Evolutionary conservation across 2,888 invertebrate genomes (phyloP).

Genomic region (Eumacrocentrus americanus): DNA sequence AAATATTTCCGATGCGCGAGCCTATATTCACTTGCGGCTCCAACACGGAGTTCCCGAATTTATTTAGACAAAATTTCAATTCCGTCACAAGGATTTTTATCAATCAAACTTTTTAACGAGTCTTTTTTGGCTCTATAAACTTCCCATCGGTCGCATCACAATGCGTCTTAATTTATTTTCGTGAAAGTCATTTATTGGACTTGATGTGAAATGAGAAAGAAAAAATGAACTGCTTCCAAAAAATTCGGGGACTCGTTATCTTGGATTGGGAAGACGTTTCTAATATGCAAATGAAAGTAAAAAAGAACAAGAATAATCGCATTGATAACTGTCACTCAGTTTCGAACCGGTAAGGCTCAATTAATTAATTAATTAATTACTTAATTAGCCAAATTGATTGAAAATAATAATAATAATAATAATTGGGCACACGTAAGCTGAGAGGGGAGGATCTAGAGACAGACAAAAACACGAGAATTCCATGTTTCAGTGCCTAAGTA

Average conservation of each 20-base stretch:
- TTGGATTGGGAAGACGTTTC: neutral
- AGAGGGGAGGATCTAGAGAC: slow-evolving; percentile 1
- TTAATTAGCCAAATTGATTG: too few species aligned
- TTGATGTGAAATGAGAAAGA: neutral
- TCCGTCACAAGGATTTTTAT: neutral
- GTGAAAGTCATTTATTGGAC: neutral
- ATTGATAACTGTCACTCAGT: too few species aligned
- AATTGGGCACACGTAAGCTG: neutral
- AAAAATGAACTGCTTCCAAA: slow-evolving; percentile 12
- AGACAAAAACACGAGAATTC: slow-evolving; percentile 39
- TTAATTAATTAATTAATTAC: slow-evolving; percentile 2
- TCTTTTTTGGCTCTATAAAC: slow-evolving; percentile 1
- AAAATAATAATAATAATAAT: too few species aligned
- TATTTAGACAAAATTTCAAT: neutral
- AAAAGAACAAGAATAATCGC: slow-evolving; percentile 4
- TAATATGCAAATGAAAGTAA: neutral
- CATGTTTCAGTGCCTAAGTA: slow-evolving; percentile 56
- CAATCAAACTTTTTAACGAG: neutral
- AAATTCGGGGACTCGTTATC: slow-evolving; percentile 13
- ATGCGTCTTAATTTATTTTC: neutral
- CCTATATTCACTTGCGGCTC: neutral
- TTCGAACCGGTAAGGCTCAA: neutral
- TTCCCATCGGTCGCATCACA: slow-evolving; percentile 3
- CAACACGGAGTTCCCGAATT: slow-evolving; percentile 10
- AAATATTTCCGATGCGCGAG: neutral